These are phyloP conservation scores for Nomada fabriciana DNA, from an alignment of 2,888 invertebrate species.

Conservation along the genomic window DNA sequence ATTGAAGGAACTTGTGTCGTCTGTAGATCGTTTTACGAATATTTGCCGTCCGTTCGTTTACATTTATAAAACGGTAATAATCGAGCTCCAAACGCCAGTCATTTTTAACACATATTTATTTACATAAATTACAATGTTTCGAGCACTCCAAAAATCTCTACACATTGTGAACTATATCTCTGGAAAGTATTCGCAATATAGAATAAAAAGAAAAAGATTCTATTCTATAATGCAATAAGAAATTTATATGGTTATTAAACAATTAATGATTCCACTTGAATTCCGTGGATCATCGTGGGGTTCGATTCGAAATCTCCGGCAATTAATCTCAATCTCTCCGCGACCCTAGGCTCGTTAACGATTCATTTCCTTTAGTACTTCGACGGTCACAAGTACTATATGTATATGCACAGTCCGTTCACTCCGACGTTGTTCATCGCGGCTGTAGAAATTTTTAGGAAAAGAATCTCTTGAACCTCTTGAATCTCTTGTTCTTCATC, in stretches of 20 bases:
- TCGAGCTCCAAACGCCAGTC: no score
- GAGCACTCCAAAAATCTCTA: neutral
- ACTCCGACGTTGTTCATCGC: neutral
- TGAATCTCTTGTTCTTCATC: conserved; percentile 14
- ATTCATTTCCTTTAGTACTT: conserved; percentile 34
- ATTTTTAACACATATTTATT: no score
- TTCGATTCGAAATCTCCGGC: conserved; percentile 19
- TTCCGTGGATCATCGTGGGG: neutral
- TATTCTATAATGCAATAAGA: neutral
- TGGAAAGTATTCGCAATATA: neutral
- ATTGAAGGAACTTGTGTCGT: no score
- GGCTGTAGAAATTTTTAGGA: conserved; percentile 7
- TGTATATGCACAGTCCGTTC: neutral
- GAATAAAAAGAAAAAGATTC: no score
- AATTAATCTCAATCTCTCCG: conserved; percentile 48
- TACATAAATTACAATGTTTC: neutral
- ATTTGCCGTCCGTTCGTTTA: no score
- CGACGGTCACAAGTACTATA: conserved; percentile 4
- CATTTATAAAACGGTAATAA: no score
- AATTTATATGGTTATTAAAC: neutral
- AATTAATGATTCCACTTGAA: neutral
- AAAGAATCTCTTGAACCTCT: conserved; percentile 8
- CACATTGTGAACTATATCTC: neutral
- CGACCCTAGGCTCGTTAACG: conserved; percentile 28
- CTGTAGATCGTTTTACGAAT: no score